Conservation (phyloP, 1,140 invertebrate genomes). For the Brachionus rubens region DNA sequence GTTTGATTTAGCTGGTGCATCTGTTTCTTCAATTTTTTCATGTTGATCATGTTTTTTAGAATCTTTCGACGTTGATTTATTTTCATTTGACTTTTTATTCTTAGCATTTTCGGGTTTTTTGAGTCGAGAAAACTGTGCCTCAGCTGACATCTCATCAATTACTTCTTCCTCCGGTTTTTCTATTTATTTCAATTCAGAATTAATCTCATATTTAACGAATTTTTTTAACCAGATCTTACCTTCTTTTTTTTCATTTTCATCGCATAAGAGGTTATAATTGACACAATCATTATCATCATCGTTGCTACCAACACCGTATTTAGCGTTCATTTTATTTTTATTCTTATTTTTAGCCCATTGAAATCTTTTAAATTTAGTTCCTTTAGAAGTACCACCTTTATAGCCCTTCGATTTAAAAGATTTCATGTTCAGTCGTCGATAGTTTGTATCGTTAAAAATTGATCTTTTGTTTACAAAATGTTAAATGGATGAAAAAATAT, state of each 20-base stretch:
- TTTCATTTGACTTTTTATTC: neutral
- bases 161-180: neutral
- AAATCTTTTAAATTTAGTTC: constrained; percentile 24
- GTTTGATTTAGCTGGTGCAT: too few species aligned
- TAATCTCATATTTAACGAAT: too few species aligned
- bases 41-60: neutral
- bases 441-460: neutral
- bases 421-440: constrained; percentile 27
- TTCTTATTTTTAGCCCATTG: constrained; percentile 37
- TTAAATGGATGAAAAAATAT: neutral
- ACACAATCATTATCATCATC: neutral
- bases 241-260: constrained; percentile 2
- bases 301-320: neutral
- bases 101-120: neutral
- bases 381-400: constrained; percentile 11
- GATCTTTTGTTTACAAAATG: neutral
- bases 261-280: constrained; percentile 11
- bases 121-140: neutral
- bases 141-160: constrained; percentile 34
- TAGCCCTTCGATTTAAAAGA: constrained; percentile 14
- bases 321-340: constrained; percentile 8
- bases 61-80: neutral
- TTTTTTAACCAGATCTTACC: too few species aligned
- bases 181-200: too few species aligned
- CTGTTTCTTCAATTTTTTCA: neutral